Percentiles rank a stretch among this genome's conserved stretches.
phyloP scores from a whole-genome alignment of 1,140 invertebrate genomes.

The Drosophila leontia region DNA sequence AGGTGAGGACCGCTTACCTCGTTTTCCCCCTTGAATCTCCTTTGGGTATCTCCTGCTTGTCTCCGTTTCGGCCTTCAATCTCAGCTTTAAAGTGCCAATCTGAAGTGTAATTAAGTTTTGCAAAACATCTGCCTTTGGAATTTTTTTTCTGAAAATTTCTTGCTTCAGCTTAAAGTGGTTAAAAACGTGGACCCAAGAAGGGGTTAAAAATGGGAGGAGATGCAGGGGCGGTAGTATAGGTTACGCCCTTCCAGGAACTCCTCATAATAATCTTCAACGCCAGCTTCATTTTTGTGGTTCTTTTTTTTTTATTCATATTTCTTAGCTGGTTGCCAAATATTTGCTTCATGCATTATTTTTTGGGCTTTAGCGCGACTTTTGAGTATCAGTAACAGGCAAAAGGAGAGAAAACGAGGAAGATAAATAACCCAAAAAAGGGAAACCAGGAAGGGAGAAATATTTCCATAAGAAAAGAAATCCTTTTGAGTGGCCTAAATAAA shows the following conservation, averaged over 20 bases:
- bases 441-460: constrained; percentile 9
- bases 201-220: constrained; percentile 5
- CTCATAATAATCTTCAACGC: constrained; percentile 28
- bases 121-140: constrained; percentile 72
- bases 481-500: constrained; percentile 1
- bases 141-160: constrained; percentile 21
- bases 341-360: constrained; percentile 45
- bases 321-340: constrained; percentile 43
- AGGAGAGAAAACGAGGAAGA: constrained; percentile 10
- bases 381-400: constrained; percentile 17
- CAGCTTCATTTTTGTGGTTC: constrained; percentile 4
- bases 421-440: constrained; percentile 14
- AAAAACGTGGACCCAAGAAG: neutral
- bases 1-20: constrained; percentile 29
- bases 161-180: constrained; percentile 53
- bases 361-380: constrained; percentile 8
- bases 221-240: constrained; percentile 18
- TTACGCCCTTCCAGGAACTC: constrained; percentile 59
- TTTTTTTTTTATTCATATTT: constrained; percentile 8
- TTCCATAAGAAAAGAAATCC: constrained; percentile 8
- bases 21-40: neutral
- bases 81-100: constrained; percentile 66
- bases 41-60: constrained; percentile 2
- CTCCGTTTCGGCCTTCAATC: constrained; percentile 73
- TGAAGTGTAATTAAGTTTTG: constrained; percentile 74